Evolutionary conservation across 2,113 vertebrate genomes (phyloP).

Genomic region (Callionymus lyra): DNA sequence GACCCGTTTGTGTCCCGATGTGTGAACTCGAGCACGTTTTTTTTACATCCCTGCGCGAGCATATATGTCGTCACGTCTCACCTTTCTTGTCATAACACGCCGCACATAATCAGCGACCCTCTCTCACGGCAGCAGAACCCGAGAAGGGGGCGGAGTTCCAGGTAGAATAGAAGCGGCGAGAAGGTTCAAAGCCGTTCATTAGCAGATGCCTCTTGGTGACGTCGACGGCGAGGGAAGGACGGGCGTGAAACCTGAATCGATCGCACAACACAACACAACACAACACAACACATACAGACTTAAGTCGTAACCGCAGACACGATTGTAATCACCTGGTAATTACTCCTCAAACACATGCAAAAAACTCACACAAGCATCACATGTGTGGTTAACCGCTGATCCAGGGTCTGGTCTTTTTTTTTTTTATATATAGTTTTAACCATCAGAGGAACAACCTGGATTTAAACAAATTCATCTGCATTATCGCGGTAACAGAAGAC

Average conservation of each 20-base stretch:
- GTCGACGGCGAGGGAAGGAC: constrained; percentile 20
- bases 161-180: constrained; percentile 35
- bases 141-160: constrained; percentile 56
- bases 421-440: too few relatives aligned
- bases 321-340: too few relatives aligned
- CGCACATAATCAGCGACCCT: neutral
- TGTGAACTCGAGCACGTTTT: too few relatives aligned
- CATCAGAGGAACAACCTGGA: too few relatives aligned
- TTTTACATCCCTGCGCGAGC: too few relatives aligned
- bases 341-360: neutral
- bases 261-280: neutral
- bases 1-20: too few relatives aligned
- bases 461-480: too few relatives aligned
- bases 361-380: neutral
- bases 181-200: constrained; percentile 52
- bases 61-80: too few relatives aligned
- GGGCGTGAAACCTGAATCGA: constrained; percentile 34
- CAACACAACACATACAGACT: neutral
- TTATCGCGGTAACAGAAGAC: too few relatives aligned
- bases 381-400: neutral
- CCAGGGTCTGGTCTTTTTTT: neutral
- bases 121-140: constrained; percentile 23
- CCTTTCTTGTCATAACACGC: neutral
- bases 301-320: too few relatives aligned
- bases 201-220: constrained; percentile 22